A percentile compares a stretch with the other conserved stretches of the same genome.
Evolutionary conservation across 2,888 invertebrate genomes (phyloP).

Genomic region (Troilus luridus): DNA sequence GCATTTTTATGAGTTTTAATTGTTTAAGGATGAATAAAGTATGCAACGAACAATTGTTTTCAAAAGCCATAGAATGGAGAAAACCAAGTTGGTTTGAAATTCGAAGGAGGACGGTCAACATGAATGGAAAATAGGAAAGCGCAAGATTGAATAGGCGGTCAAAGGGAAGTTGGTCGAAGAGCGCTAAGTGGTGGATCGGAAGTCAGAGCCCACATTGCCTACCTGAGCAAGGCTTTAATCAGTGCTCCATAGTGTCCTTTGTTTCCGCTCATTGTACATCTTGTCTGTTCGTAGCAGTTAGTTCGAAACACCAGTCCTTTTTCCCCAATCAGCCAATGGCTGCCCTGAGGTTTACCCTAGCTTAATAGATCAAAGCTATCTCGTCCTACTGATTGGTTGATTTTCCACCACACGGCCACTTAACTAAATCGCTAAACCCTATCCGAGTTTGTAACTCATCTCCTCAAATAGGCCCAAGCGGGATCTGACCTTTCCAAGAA

Average conservation of each 20-base stretch:
- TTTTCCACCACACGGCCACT: not conserved
- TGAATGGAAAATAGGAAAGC: not conserved
- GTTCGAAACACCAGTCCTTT: not conserved
- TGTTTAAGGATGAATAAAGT: not conserved
- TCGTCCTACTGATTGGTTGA: not conserved
- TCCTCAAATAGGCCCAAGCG: not conserved
- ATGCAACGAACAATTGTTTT: not conserved
- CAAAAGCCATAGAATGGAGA: not conserved
- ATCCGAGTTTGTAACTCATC: not conserved
- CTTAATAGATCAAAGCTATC: slow-evolving; percentile 14
- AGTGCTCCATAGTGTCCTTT: not conserved
- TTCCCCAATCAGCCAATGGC: not conserved
- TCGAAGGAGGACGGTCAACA: not conserved
- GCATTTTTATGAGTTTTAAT: not conserved
- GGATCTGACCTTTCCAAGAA: not conserved
- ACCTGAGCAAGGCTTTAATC: slow-evolving; percentile 41
- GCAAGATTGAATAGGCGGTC: not conserved
- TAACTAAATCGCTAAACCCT: not conserved
- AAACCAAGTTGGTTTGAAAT: not conserved
- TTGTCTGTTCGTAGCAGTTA: slow-evolving; percentile 31
- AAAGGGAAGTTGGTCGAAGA: slow-evolving; percentile 8
- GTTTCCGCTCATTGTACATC: slow-evolving; percentile 40
- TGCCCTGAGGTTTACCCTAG: not conserved
- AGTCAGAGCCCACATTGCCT: not conserved
- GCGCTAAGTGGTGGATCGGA: slow-evolving; percentile 36